These are phyloP conservation scores for Sciurus vulgaris DNA, from an alignment of 2,797 vertebrate genomes.

Conservation along the genomic window DNA sequence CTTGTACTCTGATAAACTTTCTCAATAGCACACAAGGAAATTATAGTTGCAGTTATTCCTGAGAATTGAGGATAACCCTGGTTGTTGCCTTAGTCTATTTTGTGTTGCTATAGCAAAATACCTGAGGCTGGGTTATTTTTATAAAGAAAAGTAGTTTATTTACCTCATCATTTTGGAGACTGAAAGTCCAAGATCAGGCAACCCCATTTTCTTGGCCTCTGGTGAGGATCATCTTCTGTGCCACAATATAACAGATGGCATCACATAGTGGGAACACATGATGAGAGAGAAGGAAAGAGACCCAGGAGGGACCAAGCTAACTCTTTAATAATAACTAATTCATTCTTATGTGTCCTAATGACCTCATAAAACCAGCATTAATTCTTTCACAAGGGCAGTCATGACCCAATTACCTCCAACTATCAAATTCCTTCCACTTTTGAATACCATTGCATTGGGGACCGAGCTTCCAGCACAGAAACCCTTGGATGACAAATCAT, in stretches of 20 bases:
- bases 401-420: neutral
- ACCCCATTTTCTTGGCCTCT: neutral
- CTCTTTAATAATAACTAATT: neutral
- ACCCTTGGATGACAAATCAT: neutral
- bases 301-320: neutral
- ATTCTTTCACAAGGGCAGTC: neutral
- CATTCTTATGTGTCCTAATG: neutral
- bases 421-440: neutral
- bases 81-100: neutral
- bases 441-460: too few species aligned
- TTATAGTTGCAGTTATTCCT: neutral
- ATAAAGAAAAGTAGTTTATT: neutral
- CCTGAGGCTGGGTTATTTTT: neutral
- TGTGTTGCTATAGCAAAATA: neutral
- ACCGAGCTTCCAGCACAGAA: neutral
- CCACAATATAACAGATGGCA: neutral
- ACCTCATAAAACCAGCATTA: neutral
- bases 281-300: neutral
- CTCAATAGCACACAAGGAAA: neutral
- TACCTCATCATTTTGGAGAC: neutral
- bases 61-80: neutral
- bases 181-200: neutral
- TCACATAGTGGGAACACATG: too few species aligned
- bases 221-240: neutral
- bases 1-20: neutral